Percentiles rank a stretch among this genome's conserved stretches.
Conservation (phyloP, 2,797 vertebrate species). For the Poeciliopsis turneri region DNA sequence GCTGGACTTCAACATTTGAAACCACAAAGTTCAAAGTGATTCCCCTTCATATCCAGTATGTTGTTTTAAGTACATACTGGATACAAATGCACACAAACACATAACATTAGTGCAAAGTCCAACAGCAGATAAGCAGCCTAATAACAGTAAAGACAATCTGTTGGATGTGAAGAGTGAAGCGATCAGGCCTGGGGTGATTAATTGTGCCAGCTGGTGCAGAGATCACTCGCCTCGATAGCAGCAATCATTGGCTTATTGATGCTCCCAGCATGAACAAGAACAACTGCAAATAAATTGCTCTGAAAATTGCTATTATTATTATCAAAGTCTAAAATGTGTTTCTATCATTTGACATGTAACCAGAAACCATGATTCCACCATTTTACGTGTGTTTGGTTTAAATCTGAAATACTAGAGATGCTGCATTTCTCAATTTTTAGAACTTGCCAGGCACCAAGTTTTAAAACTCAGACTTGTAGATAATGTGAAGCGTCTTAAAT, state of each 20-base stretch:
- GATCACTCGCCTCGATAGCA: conserved; percentile 64
- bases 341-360: conserved; percentile 14
- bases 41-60: conserved; percentile 3
- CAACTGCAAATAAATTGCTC: conserved; percentile 32
- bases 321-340: conserved; percentile 17
- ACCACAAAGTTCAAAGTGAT: conserved; percentile 20
- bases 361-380: conserved; percentile 14
- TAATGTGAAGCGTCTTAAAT: conserved; percentile 23
- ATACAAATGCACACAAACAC: conserved; percentile 21
- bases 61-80: conserved; percentile 3
- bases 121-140: conserved; percentile 66
- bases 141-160: conserved; percentile 67
- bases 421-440: background rate
- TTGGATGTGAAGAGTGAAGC: conserved; percentile 59
- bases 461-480: conserved; percentile 11
- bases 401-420: conserved; percentile 4
- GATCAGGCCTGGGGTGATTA: conserved; percentile 70
- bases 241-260: conserved; percentile 67
- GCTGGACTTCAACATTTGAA: conserved; percentile 12
- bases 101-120: conserved; percentile 31
- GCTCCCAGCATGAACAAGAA: conserved; percentile 38
- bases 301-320: conserved; percentile 23
- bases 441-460: background rate
- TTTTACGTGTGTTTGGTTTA: conserved; percentile 9
- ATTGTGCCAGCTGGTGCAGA: conserved; percentile 65